Conservation (phyloP, 2,888 invertebrate genomes). For the Mythimna pallens region DNA sequence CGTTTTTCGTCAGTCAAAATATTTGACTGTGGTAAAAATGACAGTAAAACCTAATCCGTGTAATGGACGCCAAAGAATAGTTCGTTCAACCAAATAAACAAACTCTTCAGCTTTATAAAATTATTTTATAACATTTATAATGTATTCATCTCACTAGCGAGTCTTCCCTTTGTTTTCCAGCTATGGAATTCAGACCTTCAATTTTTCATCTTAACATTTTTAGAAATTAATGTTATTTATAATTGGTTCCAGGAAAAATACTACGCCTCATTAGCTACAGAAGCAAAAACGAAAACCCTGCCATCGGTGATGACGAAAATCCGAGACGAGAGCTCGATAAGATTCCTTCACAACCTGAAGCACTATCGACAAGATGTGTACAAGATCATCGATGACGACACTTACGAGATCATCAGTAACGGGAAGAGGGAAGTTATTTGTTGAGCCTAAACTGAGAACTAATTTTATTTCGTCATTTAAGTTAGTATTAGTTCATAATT, state of each 20-base stretch:
- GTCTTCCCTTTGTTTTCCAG: no score
- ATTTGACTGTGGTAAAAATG: no score
- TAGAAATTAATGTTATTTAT: slow-evolving; percentile 5
- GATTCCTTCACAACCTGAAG: slow-evolving; percentile 92
- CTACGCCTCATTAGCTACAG: slow-evolving; percentile 92
- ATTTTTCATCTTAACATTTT: neutral
- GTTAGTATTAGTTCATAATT: slow-evolving; percentile 51
- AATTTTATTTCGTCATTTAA: slow-evolving; percentile 27
- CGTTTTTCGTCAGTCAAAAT: no score
- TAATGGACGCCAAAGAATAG: no score
- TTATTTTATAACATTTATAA: no score
- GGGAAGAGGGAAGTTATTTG: slow-evolving; percentile 85
- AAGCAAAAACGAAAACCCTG: slow-evolving; percentile 91
- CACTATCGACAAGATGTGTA: slow-evolving; percentile 93
- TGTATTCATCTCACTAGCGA: no score
- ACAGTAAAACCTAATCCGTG: no score
- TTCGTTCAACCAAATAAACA: no score
- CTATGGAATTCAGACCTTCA: neutral
- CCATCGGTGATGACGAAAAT: slow-evolving; percentile 93
- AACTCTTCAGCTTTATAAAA: no score
- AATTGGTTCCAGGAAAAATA: slow-evolving; percentile 91
- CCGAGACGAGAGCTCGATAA: slow-evolving; percentile 92
- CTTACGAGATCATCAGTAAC: slow-evolving; percentile 88
- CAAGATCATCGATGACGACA: slow-evolving; percentile 92
- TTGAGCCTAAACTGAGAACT: slow-evolving; percentile 73